Evolutionary conservation across 2,888 invertebrate genomes (phyloP).

Genomic region (Drosophila quasianomalipes): DNA sequence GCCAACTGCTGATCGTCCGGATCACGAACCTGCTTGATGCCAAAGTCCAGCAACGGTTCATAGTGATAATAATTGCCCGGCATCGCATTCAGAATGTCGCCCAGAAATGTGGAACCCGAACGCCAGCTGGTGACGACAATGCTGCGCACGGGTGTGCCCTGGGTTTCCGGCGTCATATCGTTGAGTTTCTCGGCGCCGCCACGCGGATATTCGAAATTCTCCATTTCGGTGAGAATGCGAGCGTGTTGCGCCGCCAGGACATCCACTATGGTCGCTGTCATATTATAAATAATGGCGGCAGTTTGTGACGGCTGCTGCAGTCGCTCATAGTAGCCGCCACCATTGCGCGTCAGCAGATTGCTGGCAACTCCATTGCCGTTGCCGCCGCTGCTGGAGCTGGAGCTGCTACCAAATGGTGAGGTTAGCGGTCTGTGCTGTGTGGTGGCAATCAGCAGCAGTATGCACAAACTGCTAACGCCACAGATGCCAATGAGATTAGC

Average conservation of each 20-base stretch:
- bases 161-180: slow-evolving; percentile 89
- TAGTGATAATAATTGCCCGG: slow-evolving; percentile 96
- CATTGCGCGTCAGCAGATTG: slow-evolving; percentile 54
- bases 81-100: slow-evolving; percentile 93
- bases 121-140: slow-evolving; percentile 95
- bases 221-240: slow-evolving; percentile 87
- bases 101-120: slow-evolving; percentile 95
- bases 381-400: slow-evolving; percentile 44
- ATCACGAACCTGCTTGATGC: slow-evolving; percentile 92
- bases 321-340: slow-evolving; percentile 65
- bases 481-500: slow-evolving; percentile 85
- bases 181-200: slow-evolving; percentile 88
- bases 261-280: slow-evolving; percentile 86
- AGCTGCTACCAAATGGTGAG: slow-evolving; percentile 70
- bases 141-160: slow-evolving; percentile 90
- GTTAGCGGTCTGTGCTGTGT: slow-evolving; percentile 84
- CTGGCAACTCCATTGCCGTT: slow-evolving; percentile 41
- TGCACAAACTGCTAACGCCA: slow-evolving; percentile 85
- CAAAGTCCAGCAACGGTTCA: slow-evolving; percentile 93
- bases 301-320: slow-evolving; percentile 73
- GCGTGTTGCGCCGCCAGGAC: slow-evolving; percentile 87
- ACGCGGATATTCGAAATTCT: slow-evolving; percentile 88
- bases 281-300: slow-evolving; percentile 77
- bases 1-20: slow-evolving; percentile 90
- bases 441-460: slow-evolving; percentile 85